These are phyloP conservation scores for Cryptoprocta ferox DNA, from an alignment of 2,797 vertebrate species.

Conservation along the genomic window DNA sequence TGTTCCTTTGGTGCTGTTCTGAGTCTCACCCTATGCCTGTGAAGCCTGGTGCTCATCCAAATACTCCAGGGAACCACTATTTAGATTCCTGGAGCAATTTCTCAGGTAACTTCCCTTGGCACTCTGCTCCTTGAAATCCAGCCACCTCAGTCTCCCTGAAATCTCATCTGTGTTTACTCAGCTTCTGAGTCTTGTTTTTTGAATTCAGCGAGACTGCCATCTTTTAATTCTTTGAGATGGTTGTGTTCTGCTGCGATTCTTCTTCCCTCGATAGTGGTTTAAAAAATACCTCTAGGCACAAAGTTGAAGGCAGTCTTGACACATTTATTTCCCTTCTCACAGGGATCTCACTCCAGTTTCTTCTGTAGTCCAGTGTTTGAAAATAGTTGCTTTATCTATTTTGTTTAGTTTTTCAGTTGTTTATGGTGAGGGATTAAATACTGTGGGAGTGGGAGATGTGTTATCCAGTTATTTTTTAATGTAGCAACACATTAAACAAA, in stretches of 20 bases:
- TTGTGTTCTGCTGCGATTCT: background rate
- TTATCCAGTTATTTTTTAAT: background rate
- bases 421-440: background rate
- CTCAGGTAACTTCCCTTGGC: background rate
- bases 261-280: background rate
- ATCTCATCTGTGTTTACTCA: background rate
- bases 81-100: background rate
- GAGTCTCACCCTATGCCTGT: background rate
- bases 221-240: background rate
- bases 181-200: background rate
- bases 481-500: background rate
- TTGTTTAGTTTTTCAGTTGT: background rate
- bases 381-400: slow-evolving; percentile 22
- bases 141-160: background rate
- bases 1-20: background rate
- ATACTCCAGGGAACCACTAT: background rate
- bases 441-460: background rate
- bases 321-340: background rate
- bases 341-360: background rate
- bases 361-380: background rate
- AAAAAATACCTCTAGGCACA: background rate
- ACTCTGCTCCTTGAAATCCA: background rate
- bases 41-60: background rate
- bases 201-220: background rate
- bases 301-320: background rate